phyloP scores from a whole-genome alignment of 1,140 invertebrate genomes.

The Agraylea sexmaculata region DNA sequence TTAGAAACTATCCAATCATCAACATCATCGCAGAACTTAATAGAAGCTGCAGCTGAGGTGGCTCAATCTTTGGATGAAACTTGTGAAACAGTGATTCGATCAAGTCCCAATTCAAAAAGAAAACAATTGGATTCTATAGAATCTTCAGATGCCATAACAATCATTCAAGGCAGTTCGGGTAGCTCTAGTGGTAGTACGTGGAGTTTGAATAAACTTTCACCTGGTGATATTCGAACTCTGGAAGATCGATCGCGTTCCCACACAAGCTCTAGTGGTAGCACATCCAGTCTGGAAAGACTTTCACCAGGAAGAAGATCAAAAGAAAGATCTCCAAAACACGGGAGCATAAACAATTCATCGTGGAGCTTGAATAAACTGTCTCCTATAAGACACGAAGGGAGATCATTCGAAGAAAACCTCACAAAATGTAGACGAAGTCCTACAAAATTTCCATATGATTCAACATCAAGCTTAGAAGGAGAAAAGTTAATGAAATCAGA shows the following conservation, averaged over 20 bases:
- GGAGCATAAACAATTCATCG: constrained; percentile 39
- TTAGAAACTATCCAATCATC: constrained; percentile 17
- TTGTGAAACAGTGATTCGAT: constrained; percentile 49
- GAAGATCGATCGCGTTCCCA: constrained; percentile 40
- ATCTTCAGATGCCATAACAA: constrained; percentile 34
- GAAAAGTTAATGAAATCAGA: constrained; percentile 41
- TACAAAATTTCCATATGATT: constrained; percentile 36
- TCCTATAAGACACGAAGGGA: constrained; percentile 36
- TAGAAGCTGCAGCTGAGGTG: constrained; percentile 54
- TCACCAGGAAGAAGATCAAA: constrained; percentile 39
- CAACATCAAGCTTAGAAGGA: constrained; percentile 38
- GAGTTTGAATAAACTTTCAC: constrained; percentile 40
- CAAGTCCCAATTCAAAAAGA: constrained; percentile 41
- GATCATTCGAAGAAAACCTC: constrained; percentile 36
- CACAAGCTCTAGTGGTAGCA: constrained; percentile 39
- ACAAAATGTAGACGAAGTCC: constrained; percentile 35
- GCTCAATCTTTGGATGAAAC: constrained; percentile 54
- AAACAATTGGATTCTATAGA: constrained; percentile 37
- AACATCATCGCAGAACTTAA: constrained; percentile 32
- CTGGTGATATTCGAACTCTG: constrained; percentile 41
- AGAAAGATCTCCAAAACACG: constrained; percentile 38
- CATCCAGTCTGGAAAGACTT: constrained; percentile 37
- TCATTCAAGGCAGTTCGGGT: constrained; percentile 36
- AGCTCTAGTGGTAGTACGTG: constrained; percentile 40
- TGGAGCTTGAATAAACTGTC: constrained; percentile 40